These are phyloP conservation scores for Montipora foliosa DNA, from an alignment of 64 coral and sea anemone genomes.

Conservation along the genomic window DNA sequence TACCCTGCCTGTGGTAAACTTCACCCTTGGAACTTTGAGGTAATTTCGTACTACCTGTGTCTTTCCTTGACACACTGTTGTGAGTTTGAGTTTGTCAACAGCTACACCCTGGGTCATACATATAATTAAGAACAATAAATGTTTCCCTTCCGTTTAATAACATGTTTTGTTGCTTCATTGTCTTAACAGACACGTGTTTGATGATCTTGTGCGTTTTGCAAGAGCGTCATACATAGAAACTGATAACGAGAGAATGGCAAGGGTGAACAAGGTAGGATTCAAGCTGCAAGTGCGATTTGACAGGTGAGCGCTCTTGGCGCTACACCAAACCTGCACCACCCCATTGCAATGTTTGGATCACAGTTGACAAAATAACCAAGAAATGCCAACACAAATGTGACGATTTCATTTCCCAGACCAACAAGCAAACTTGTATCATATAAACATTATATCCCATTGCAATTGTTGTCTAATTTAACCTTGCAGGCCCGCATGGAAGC, in stretches of 20 bases:
- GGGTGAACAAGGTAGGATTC: conserved; percentile 80
- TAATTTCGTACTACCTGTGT: too few species aligned
- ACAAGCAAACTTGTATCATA: too few species aligned
- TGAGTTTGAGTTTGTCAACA: background rate
- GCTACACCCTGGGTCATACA: background rate
- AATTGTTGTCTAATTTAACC: background rate
- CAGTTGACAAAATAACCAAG: too few species aligned
- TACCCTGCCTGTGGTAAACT: too few species aligned
- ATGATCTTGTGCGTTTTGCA: conserved; percentile 73
- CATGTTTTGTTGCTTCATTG: background rate
- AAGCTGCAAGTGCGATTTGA: background rate
- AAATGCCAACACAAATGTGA: too few species aligned
- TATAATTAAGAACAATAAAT: background rate
- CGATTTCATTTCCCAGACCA: too few species aligned
- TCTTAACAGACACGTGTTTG: conserved; percentile 59
- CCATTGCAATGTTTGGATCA: too few species aligned
- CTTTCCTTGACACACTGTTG: background rate
- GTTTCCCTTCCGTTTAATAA: background rate
- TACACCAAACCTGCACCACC: too few species aligned
- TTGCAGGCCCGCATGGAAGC: conserved; percentile 85
- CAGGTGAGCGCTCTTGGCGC: too few species aligned
- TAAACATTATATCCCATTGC: background rate
- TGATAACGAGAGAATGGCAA: conserved; percentile 79
- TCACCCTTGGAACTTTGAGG: too few species aligned
- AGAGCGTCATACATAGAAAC: conserved; percentile 75